Evolutionary conservation across 2,113 vertebrate species (phyloP), one percentile per base, ranked within the genome.

Genomic region (Neomonachus schauinslandi): DNA sequence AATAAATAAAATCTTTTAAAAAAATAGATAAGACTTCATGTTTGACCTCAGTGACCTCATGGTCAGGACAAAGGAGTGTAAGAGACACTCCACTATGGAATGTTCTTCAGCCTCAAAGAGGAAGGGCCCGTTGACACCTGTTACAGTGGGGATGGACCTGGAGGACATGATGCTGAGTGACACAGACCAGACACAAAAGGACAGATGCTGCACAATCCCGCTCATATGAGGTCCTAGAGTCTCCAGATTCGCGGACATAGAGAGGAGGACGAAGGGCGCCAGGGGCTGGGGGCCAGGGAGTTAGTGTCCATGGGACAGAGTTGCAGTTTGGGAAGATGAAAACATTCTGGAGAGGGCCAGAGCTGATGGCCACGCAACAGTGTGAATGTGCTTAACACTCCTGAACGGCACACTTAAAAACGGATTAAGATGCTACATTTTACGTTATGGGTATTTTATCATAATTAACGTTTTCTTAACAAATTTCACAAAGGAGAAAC

Each of bases 121-220:
- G 63, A 53, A 6, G 39, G 26, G 1, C 18, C 6, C 8, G 7
- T 11, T 15, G 28, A 21, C 63, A 8, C 74, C 24, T 0, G 13
- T 31, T 74, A 1, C 22, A 4, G 0, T 0, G 5, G 4, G 31
- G 46, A 21, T 0, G 28, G 39, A 2, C 53, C 55, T 33, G 4
- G 16, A 11, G 39, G 31, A 5, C 24, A 0, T 0, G 1, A 31
- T 10, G 63, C 55, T 1, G 42, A 4, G 1, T 16, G 89, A 39
- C 4, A 42, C 1, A 0, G 1, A 7, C 21, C 57, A n/a, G 46
- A 5, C 59, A 4, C 31, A 0, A 5, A 13, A 22, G 63, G 77
- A 24, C 39, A 13, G 12, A 4, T 7, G 3, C 18, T 4, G 6
- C 0, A 0, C 2, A 13, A 1, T 4, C 18, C 77, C 46, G 2